Base-by-base conservation (phyloP, 30 jellyfish, hydroid and myxozoan species). In the Cassiopea andromeda region DNA sequence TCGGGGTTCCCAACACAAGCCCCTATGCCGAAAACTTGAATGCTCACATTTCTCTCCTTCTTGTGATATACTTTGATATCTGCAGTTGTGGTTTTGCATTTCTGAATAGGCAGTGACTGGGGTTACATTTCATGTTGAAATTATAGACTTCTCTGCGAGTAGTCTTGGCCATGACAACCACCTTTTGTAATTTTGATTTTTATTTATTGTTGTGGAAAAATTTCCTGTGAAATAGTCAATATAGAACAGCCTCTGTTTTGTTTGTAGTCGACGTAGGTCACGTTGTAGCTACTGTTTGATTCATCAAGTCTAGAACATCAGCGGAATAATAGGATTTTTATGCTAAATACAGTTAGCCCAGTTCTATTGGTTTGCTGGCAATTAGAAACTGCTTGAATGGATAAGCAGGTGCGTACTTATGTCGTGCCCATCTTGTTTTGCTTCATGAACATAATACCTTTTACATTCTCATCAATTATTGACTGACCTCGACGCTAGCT, bases 401-500 rank as follows among this genome's bases (percentile, higher is more conserved):
- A 38, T 17, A 5, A 70, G 16, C 54, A 70, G 79, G 46, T n/a
- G 79, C 79, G 15, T 15, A 19, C 16, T 15, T 70, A 2, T 3
- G 54, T 54, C 57, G 48, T 19, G 79, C 54, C 38, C 50, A 1
- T 2, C 54, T 7, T 9, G 38, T 70, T 70, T 70, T 38, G 15
- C 79, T 59, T 60, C 61, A 70, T 69, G 49, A 70, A 48, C 84
- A 83, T 1, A 48, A 10, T 15, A 38, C 69, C 84, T 38, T 48
- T 83, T 83, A 13, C 60, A 16, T 15, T 83, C 75, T 50, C 67
- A 83, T 70, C 48, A 72, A 67, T 83, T 46, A 68, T 60, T 59
- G 46, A 48, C 44, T 64, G 69, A 45, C 75, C 58, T 83, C 91
- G 84, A 45, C 91, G 85, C 91, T 61, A 15, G 57, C 84, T 19